A percentile compares a stretch with the other conserved stretches of the same genome.
These are phyloP conservation scores for Microchirus variegatus DNA, from an alignment of 2,797 vertebrate species.

Conservation along the genomic window DNA sequence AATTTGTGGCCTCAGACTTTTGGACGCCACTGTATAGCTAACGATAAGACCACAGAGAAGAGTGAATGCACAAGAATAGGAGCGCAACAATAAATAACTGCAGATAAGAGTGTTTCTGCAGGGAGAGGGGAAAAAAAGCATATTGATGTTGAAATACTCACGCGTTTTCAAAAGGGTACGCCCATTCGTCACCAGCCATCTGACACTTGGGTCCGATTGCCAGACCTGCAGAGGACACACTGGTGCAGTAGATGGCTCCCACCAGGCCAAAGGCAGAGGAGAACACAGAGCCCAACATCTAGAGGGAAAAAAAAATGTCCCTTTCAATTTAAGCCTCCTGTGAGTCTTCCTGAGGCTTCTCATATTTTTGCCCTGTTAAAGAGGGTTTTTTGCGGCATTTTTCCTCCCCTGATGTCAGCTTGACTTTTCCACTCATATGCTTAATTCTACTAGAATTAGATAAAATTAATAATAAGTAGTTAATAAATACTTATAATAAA, in stretches of 20 bases:
- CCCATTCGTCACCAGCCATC: rapidly evolving
- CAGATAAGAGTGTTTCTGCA: background rate
- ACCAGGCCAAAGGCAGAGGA: slow-evolving; percentile 78
- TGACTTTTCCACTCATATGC: no score
- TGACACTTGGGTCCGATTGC: slow-evolving; percentile 76
- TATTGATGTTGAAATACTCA: slow-evolving; percentile 45
- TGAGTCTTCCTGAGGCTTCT: no score
- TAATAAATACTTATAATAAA: no score
- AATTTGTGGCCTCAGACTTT: background rate
- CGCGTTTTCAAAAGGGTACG: slow-evolving; percentile 71
- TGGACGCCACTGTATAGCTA: background rate
- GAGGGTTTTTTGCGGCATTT: no score
- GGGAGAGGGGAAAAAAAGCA: background rate
- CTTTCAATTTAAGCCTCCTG: no score
- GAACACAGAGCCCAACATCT: slow-evolving; percentile 85
- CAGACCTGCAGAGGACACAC: slow-evolving; percentile 77
- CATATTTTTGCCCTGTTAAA: no score
- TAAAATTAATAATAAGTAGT: no score
- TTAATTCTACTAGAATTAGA: no score
- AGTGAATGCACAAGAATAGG: background rate
- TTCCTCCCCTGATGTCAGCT: no score
- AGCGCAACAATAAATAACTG: background rate
- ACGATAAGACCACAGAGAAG: slow-evolving; percentile 1
- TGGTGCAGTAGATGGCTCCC: slow-evolving; percentile 77
- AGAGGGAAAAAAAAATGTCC: slow-evolving; percentile 2